These are phyloP conservation scores for Lobophora halterata DNA, from an alignment of 2,888 invertebrate genomes.

Conservation along the genomic window DNA sequence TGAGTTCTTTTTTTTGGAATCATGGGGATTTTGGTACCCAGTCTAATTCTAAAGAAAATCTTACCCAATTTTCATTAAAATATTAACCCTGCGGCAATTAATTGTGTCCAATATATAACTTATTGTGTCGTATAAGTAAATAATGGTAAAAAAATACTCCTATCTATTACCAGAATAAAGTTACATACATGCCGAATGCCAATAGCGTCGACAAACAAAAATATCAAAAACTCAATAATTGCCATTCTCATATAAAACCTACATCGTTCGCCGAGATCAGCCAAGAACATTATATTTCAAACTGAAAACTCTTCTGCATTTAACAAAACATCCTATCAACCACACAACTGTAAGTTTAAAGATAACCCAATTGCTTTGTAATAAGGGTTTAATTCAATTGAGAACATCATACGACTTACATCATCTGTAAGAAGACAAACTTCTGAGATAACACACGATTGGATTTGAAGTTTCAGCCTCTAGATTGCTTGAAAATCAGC, in stretches of 20 bases:
- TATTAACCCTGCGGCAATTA: no score
- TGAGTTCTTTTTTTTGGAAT: no score
- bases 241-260: constrained; percentile 50
- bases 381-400: constrained; percentile 49
- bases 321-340: constrained; percentile 42
- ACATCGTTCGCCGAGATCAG: constrained; percentile 46
- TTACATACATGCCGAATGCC: no score
- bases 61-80: no score
- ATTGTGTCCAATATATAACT: no score
- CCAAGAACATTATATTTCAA: constrained; percentile 62
- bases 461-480: constrained; percentile 54
- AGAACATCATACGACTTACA: constrained; percentile 40
- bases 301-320: constrained; percentile 43
- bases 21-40: no score
- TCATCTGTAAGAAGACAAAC: constrained; percentile 55
- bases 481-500: constrained; percentile 44
- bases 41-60: no score
- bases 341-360: constrained; percentile 38
- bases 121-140: no score
- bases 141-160: no score
- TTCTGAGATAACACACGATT: constrained; percentile 67
- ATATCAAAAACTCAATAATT: constrained; percentile 41
- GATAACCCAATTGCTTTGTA: constrained; percentile 8
- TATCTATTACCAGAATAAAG: no score
- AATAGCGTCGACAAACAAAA: background rate